A percentile compares a stretch with the other conserved stretches of the same genome.
Conservation (phyloP, 2,113 vertebrate species). For the Peromyscus maniculatus region DNA sequence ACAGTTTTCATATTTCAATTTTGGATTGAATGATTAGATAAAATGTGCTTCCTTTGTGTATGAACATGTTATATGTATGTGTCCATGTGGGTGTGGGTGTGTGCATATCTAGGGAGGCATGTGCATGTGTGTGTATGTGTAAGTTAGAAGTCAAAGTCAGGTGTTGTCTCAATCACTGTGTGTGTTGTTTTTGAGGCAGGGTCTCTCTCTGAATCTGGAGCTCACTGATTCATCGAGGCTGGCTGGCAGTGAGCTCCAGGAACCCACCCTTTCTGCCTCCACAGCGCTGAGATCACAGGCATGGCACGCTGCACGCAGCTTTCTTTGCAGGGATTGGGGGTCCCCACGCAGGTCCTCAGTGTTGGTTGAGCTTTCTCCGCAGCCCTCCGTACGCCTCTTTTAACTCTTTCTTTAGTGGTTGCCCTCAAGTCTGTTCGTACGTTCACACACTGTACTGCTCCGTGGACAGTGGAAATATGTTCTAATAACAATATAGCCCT, state of each 20-base stretch:
- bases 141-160: not conserved
- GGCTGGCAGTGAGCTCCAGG: not conserved
- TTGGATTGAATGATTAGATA: not conserved
- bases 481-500: not conserved
- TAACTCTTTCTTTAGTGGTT: not conserved
- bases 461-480: not conserved
- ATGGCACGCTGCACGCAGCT: not conserved
- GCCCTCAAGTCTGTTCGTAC: not conserved
- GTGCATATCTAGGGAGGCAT: not conserved
- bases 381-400: not conserved
- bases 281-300: not conserved
- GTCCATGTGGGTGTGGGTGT: not conserved
- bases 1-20: not conserved
- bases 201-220: not conserved
- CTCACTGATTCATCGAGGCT: not conserved
- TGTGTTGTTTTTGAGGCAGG: not conserved
- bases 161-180: not conserved
- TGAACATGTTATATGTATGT: not conserved
- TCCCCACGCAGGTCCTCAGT: not conserved
- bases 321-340: not conserved
- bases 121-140: no score
- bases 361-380: not conserved
- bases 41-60: not conserved
- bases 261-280: not conserved
- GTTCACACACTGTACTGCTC: not conserved